Base-by-base conservation (phyloP, 2,797 vertebrate genomes). In the Acanthornis magna region DNA sequence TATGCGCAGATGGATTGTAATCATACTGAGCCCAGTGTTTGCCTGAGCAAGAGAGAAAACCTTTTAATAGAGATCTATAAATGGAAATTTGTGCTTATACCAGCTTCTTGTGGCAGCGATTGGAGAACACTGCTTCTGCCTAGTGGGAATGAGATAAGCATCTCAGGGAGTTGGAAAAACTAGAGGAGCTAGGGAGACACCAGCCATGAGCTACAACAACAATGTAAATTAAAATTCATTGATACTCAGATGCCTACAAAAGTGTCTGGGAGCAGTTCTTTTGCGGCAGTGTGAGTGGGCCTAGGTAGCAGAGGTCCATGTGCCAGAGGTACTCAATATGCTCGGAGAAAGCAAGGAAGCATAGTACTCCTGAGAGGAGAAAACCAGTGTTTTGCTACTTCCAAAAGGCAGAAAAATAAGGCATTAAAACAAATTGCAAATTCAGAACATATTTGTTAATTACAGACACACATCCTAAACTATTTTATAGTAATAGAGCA, bases 1-100 rank as follows among this genome's bases (percentile, higher is more conserved):
- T 5, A 45, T 78, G 73, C 77, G 47, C 85, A 90, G 94, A 93
- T 93, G 90, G 86, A 67, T 95, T 82, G 53, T 89, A 87, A 79
- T 86, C 66, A 23, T 89, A 54, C 63, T 58, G 48, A 79, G 57
- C 51, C 62, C 80, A 66, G 40, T 66, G 55, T 88, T 73, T 82
- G 85, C 80, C 74, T 84, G 71, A 66, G 73, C 83, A 66, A 62
- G 90, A 90, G 83, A 18, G 72, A 82, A 63, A 82, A 12, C 18
- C 54, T 80, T 74, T 78, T 72, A 70, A 79, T n/a, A 65, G 91
- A 75, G 58, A 66, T 51, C 83, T 96, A 63, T 84, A 95, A 90
- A 88, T 93, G 95, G 88, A 90, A 84, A 67, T 82, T 36, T 55
- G 19, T 84, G 51, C 66, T 89, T 93, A 51, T 13, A 25, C 54